These are phyloP conservation scores for Drosophila kepulauana DNA, from an alignment of 1,140 invertebrate species.

Conservation along the genomic window DNA sequence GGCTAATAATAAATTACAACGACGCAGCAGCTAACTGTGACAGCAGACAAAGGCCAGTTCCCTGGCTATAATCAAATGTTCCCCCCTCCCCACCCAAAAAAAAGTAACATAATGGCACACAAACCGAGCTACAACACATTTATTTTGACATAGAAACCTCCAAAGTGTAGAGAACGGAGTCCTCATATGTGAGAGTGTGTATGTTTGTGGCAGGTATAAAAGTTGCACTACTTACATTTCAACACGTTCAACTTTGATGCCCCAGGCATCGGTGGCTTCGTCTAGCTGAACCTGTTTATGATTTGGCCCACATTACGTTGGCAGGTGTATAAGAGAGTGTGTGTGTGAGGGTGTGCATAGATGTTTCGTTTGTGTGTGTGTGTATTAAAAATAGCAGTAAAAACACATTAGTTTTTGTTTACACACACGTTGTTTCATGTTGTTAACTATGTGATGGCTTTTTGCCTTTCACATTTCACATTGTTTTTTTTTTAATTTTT, in stretches of 20 bases:
- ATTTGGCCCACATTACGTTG: conserved; percentile 60
- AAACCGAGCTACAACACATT: conserved; percentile 42
- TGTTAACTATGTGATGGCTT: conserved; percentile 75
- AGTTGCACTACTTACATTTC: conserved; percentile 92
- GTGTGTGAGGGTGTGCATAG: conserved; percentile 29
- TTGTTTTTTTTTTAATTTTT: conserved; percentile 34
- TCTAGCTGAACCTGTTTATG: conserved; percentile 91
- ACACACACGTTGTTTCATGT: conserved; percentile 74
- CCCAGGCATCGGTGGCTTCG: conserved; percentile 98
- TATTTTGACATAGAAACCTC: conserved; percentile 73
- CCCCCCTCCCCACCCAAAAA: not conserved
- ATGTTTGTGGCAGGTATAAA: conserved; percentile 41
- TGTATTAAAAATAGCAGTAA: conserved; percentile 75
- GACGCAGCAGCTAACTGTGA: conserved; percentile 53
- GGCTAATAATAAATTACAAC: conserved; percentile 75
- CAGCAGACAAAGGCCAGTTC: conserved; percentile 63
- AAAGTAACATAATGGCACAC: conserved; percentile 29
- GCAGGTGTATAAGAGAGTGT: conserved; percentile 45
- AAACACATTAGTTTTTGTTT: conserved; percentile 84
- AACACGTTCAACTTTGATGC: conserved; percentile 97
- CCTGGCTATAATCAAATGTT: conserved; percentile 37
- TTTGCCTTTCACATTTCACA: conserved; percentile 46
- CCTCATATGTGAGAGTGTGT: conserved; percentile 23
- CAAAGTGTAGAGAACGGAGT: conserved; percentile 24
- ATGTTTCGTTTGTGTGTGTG: conserved; percentile 18